These are phyloP conservation scores for Drosophila persimilis DNA, from an alignment of 1,140 invertebrate genomes.

Conservation along the genomic window DNA sequence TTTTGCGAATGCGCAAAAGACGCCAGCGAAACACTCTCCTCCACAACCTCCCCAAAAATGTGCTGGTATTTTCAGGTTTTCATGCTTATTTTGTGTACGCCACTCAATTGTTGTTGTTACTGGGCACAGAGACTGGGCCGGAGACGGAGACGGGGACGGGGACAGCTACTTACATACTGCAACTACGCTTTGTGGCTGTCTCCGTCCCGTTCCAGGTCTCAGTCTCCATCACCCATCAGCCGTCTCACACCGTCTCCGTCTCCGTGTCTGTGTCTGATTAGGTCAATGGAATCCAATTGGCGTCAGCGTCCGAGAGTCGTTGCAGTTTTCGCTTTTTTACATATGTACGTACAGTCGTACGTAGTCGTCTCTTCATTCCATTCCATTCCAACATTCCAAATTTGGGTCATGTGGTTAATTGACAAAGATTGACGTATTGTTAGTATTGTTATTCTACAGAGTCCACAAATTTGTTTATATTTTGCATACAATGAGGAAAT, in stretches of 20 bases:
- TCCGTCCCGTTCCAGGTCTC: slow-evolving; percentile 3
- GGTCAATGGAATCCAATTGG: slow-evolving; percentile 80
- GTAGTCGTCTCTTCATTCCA: slow-evolving; percentile 20
- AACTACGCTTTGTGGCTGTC: slow-evolving; percentile 17
- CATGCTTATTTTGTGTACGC: slow-evolving; percentile 42
- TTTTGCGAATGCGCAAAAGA: slow-evolving; percentile 45
- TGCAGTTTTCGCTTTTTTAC: slow-evolving; percentile 54
- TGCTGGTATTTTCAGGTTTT: slow-evolving; percentile 59
- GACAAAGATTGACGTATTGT: slow-evolving; percentile 80
- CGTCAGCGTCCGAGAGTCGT: slow-evolving; percentile 32
- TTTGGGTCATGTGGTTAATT: slow-evolving; percentile 79
- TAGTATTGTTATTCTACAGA: slow-evolving; percentile 61
- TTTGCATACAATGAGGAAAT: slow-evolving; percentile 77
- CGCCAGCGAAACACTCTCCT: slow-evolving; percentile 12
- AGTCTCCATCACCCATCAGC: too few relatives aligned
- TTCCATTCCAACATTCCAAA: slow-evolving; percentile 50
- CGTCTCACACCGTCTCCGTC: too few relatives aligned
- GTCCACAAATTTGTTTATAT: slow-evolving; percentile 67
- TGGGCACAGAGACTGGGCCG: slow-evolving; percentile 4
- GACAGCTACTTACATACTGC: slow-evolving; percentile 34
- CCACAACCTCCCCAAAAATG: slow-evolving; percentile 26
- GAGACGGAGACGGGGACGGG: slow-evolving; percentile 10
- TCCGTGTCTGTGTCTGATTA: slow-evolving; percentile 51
- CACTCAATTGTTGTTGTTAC: slow-evolving; percentile 22
- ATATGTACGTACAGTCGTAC: slow-evolving; percentile 6